Evolutionary conservation across 2,888 invertebrate species (phyloP).

Genomic region (Aphidius colemani): DNA sequence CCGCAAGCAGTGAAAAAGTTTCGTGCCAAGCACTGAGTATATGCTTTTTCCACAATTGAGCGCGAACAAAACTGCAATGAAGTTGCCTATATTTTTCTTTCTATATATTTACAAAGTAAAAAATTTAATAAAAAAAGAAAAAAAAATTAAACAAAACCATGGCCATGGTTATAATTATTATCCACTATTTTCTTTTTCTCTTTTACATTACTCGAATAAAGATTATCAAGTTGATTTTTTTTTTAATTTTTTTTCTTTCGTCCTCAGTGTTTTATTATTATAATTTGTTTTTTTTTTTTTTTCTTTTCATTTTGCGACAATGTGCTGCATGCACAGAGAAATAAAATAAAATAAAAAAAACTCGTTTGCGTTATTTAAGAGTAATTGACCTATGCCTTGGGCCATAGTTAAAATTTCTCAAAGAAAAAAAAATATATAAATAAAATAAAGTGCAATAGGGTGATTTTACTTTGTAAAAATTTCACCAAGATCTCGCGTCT

Average conservation of each 20-base stretch:
- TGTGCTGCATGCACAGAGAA: too few relatives aligned
- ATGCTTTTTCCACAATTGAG: neutral
- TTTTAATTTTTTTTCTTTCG: too few relatives aligned
- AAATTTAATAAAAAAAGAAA: too few relatives aligned
- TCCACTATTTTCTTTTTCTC: constrained; percentile 9
- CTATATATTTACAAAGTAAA: too few relatives aligned
- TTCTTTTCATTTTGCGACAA: too few relatives aligned
- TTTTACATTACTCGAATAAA: too few relatives aligned
- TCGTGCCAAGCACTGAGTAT: constrained; percentile 35
- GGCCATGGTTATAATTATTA: neutral
- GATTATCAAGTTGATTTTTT: too few relatives aligned
- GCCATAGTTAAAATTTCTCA: constrained; percentile 26
- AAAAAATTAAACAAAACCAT: too few relatives aligned
- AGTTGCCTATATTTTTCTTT: too few relatives aligned
- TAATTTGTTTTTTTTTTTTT: too few relatives aligned
- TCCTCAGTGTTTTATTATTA: too few relatives aligned
- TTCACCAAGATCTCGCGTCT: constrained; percentile 6
- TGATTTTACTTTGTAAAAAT: constrained; percentile 23
- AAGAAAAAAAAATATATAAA: constrained; percentile 15
- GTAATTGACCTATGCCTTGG: constrained; percentile 31
- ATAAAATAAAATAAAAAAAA: constrained; percentile 20
- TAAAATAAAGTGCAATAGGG: constrained; percentile 23
- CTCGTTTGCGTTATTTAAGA: constrained; percentile 25
- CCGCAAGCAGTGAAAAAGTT: constrained; percentile 33
- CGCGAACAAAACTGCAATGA: too few relatives aligned